Base-by-base conservation (phyloP, 53 echinoderm and acorn worm species). In the Stichopus horrens region DNA sequence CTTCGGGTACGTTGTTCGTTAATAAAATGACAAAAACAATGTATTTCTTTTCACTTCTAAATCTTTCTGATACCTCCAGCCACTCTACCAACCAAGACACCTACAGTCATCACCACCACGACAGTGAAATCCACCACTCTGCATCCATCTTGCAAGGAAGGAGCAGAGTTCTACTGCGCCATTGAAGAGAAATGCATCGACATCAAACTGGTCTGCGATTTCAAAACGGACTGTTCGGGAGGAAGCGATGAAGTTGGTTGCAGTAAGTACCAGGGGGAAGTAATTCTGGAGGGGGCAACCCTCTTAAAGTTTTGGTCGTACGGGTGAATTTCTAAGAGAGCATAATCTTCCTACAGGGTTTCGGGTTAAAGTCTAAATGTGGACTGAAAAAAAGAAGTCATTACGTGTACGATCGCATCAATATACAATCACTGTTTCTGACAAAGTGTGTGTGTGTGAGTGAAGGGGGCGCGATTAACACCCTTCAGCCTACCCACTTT, bases 171-270 rank as follows among this genome's bases (percentile, higher is more conserved):
- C 86, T 93, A 93, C 75, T 93, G 93, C 53, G 54, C 54, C 55
- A 79, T 54, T 4, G 89, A 91, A 53, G 75, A 89, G 19, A 83
- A 83, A 57, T 94, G 94, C 63, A 90, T 94, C 22, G 55, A 67
- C 5, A 57, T 55, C 10, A 77, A 74, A 18, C 66, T 76, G 2
- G 66, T 91, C 57, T 94, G 94, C 63, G 94, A 94, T 77, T 94
- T 94, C 66, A 92, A 92, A 73, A 82, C 86, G 7, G 94, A 94
- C 57, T 94, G 94, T n/a, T 59, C 56, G 21, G 94, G 92, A 56
- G 94, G 94, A 54, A 51, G 71, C 7, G 94, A 94, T 78, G 94
- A 94, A 80, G 55, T 11, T n/a, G 58, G 57, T 10, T 94, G 94
- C 75, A 88, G 94, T 92, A 86, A 77, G 94, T 22, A 51, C 19